Evolutionary conservation across 2,113 vertebrate genomes (phyloP), one percentile per base, ranked within the genome.

Genomic region (Furnarius figulus): DNA sequence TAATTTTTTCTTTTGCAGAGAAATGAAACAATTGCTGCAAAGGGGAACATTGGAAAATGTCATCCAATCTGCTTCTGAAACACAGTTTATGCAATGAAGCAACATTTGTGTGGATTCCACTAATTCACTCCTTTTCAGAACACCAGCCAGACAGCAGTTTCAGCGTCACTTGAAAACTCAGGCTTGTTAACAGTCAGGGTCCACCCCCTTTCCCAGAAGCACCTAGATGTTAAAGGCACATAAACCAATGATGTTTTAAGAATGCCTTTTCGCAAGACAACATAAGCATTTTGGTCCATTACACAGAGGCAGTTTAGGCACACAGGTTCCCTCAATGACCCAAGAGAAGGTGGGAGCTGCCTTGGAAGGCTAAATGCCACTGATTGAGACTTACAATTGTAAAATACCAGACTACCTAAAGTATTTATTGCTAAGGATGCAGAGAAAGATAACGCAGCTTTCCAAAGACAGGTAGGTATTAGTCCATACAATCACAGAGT

Each of bases 11-110:
- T 93, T 95, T 66, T 79, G 50, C 78, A 90, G 71, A 95, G 59
- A 55, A 97, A 96, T 65, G 22, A 96, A 94, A 93, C 90, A 95
- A 96, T 95, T 95, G 67, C 63, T 96, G 90, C 82, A 90, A 52
- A 93, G 30, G 15, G 17, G 19, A 94, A 86, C 50, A 66, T 2
- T 84, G 85, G 72, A 91, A 96, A 96, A 96, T 92, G 47, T 83
- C 77, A 90, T 77, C 59, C 46, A 82, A 77, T 87, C 72, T 84
- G 65, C 44, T 80, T 85, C 92, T 85, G 76, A 91, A 93, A 77
- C 10, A 47, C 58, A 91, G 39, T 80, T 96, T 85, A 55, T 85
- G 77, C 85, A 91, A 72, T 39, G 74, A 92, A 92, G 33, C 20
- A 66, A 47, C 42, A 77, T 93, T 94, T 90, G 27, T 74, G 35